Evolutionary conservation across 2,888 invertebrate species (phyloP), one percentile per base, ranked within the genome.

Genomic region (Creontiades dilutus): DNA sequence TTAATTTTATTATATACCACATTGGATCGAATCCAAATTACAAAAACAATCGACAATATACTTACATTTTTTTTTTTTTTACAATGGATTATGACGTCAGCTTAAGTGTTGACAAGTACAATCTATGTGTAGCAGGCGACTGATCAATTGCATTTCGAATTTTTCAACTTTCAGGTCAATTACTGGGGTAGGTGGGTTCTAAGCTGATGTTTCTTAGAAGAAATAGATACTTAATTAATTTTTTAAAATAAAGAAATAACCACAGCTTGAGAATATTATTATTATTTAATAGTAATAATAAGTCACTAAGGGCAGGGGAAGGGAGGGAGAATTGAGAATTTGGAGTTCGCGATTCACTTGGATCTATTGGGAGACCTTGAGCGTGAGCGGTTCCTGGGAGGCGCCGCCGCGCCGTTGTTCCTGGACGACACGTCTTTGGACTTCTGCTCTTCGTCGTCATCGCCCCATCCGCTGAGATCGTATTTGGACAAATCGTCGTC

Each of bases 401-500:
- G 23, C n/a, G 78, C 27, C 12, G 76, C 52, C 16, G 88, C 28
- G 11, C 52, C 46, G 19, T 75, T 90, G 75, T 82, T 90, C 57
- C 91, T 89, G 46, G 90, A 86, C 27, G 90, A 76, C 55, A 86
- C 61, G 37, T 91, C 91, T 52, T 91, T 91, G 37, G 91, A 91
- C 84, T 91, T 92, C 82, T 92, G 91, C 23, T 88, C 88, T 4
- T 90, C 91, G 57, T 90, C 91, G 75, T 91, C 90, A 57, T 91
- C 92, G 61, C 96, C 96, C 95, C 96, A 96, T 86, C 93, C 94
- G 92, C 93, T 93, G 76, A 97, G 94, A 93, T 96, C 96, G 93
- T 97, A 97, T 93, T 97, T 97, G 37, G 96, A 96, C 82, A 97
- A 94, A 93, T 97, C 96, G 14, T 95, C 96, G 91, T 94, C 95